Evolutionary conservation across 2,797 vertebrate genomes (phyloP), one percentile per base, ranked within the genome.

Genomic region (Mionectes olivaceus): DNA sequence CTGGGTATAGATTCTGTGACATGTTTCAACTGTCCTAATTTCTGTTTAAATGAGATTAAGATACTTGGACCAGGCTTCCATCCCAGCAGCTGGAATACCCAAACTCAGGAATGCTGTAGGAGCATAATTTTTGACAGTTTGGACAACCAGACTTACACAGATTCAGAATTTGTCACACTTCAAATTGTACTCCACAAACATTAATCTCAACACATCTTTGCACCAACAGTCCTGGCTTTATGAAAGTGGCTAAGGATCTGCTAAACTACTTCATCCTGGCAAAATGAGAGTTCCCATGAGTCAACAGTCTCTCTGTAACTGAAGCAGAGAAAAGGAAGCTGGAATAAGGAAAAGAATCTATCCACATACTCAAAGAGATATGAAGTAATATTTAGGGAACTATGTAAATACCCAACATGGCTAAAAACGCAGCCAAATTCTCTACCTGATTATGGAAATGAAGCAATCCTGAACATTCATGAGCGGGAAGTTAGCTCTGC

Each of bases 141-240:
- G 23, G n/a, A 57, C 49, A 65, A 46, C 6, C 2, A 41, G 39
- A 63, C 11, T 59, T 83, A 37, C 2, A n/a, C 0, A 0, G 28
- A 41, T 49, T 24, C 39, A 70, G 27, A 67, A 64, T 23, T 79
- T 67, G 30, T 80, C 12, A 27, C 11, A 68, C 71, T 80, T 47
- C 10, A 39, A 43, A 33, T 33, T 59, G 11, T 50, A 37, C 5
- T 73, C 49, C 68, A 32, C 5, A 23, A 60, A 53, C 4, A 68
- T 25, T 28, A 55, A 41, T 49, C 15, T 86, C 19, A 39, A 21
- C 2, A 23, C 0, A 7, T 69, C 46, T 75, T 75, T 33, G 6
- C 30, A 39, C 9, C 13, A 35, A 2, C 10, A 67, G 28, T 5
- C 24, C 43, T 10, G 13, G 4, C 18, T 64, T 77, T 70, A 27